Evolutionary conservation across 2,888 invertebrate species (phyloP), one percentile per base, ranked within the genome.

Genomic region (Cacoxenus indagator): DNA sequence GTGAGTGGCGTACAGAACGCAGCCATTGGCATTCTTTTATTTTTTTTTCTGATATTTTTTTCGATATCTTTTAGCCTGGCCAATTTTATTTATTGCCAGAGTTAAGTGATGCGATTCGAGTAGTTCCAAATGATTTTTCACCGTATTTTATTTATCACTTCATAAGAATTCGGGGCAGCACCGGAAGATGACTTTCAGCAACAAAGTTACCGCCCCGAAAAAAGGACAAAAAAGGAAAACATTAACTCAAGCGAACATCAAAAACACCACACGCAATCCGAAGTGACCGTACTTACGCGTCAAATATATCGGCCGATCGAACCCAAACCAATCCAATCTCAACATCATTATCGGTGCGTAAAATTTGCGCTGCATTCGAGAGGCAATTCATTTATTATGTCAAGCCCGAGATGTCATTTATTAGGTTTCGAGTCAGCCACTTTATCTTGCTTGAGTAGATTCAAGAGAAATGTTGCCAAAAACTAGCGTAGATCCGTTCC

Each of bases 381-480:
- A 31, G 31, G 14, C 19, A 31, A 54, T 65, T 37, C 55, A 55
- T 66, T 65, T 66, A 45, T 43, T 55, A 54, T 54, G 45, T 26
- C 17, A 24, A 27, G 27, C 55, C 26, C 2, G 22, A 57, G 19
- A 51, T 24, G 65, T 31, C 54, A 65, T 31, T 65, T 54, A 14
- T 51, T 29, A 9, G 31, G 31, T 48, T 48, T 14, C 48, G n/a
- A 37, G 9, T 14, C n/a, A 5, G 14, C 64, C 22, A 65, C 37
- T 24, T 65, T 45, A 57, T 65, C 65, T 26, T 4, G 22, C 22
- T 29, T 43, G 19, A 11, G 3, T 27, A 14, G 19, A 48, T 67
- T 67, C 59, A 43, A 29, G 9, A 31, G 46, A 67, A 59, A 43
- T 22, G 22, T 45, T 65, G 65, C 26, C 55, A 65, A 65, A 65